phyloP scores from a whole-genome alignment of 2,113 vertebrate species.

The Ursus arctos region DNA sequence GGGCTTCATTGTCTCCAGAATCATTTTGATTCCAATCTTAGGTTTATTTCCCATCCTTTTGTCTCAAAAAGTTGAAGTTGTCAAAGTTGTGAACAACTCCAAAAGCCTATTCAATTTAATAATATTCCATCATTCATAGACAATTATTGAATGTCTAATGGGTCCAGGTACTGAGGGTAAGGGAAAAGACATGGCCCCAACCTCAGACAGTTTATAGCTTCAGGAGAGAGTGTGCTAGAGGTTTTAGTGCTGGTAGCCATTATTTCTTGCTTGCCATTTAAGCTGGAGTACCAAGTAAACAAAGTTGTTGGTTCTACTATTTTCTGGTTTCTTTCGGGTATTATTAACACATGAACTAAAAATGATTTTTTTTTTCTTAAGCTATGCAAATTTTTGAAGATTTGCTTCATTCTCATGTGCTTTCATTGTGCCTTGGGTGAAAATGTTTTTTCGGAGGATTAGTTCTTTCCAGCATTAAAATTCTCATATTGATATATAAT shows the following conservation, averaged over 20 bases:
- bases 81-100: not conserved
- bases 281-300: not conserved
- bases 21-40: not conserved
- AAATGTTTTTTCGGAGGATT: not conserved
- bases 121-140: not conserved
- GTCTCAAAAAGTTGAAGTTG: not conserved
- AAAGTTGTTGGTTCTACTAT: not conserved
- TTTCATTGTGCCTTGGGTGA: constrained; percentile 17
- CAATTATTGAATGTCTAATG: not conserved
- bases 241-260: not conserved
- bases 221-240: not conserved
- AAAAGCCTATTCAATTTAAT: not conserved
- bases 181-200: not conserved
- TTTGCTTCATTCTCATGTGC: not conserved
- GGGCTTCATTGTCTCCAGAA: not conserved
- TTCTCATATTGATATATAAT: constrained; percentile 17
- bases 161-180: no score
- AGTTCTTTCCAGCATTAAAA: constrained; percentile 34
- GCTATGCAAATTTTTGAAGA: not conserved
- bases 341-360: constrained; percentile 10
- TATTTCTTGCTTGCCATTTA: not conserved
- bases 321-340: constrained; percentile 41
- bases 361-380: constrained; percentile 10
- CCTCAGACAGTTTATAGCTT: not conserved
- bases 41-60: not conserved